Conservation (phyloP, 1,140 invertebrate genomes). For the Pachypeltis micranthus region DNA sequence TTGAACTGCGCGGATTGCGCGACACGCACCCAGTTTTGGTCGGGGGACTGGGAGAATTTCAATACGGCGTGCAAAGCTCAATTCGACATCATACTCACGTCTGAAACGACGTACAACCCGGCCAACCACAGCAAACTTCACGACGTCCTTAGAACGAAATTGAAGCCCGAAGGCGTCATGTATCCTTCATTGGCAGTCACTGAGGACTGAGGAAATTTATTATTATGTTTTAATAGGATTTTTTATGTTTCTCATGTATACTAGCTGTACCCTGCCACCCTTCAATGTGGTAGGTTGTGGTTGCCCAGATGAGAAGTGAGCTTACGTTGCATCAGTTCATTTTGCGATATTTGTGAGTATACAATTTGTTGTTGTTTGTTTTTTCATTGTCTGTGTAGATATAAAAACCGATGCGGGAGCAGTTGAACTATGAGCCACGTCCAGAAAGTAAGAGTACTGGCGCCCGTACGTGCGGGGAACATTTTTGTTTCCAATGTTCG, state of each 20-base stretch:
- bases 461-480: too few relatives aligned
- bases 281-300: too few relatives aligned
- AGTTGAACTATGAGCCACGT: too few relatives aligned
- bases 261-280: too few relatives aligned
- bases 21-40: conserved; percentile 51
- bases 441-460: too few relatives aligned
- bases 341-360: too few relatives aligned
- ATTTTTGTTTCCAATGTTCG: too few relatives aligned
- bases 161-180: conserved; percentile 53
- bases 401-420: too few relatives aligned
- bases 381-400: too few relatives aligned
- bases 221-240: not conserved
- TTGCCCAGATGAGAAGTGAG: too few relatives aligned
- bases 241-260: conserved; percentile 15
- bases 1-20: conserved; percentile 43
- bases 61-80: conserved; percentile 37
- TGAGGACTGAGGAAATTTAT: not conserved
- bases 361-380: too few relatives aligned
- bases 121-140: conserved; percentile 64
- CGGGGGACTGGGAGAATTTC: conserved; percentile 69
- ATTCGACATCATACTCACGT: conserved; percentile 75
- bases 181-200: conserved; percentile 36
- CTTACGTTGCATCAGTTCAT: too few relatives aligned
- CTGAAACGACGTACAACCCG: conserved; percentile 83
- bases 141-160: conserved; percentile 48